These are phyloP conservation scores for Oreochromis grahami DNA, from an alignment of 2,797 vertebrate genomes.

Conservation along the genomic window DNA sequence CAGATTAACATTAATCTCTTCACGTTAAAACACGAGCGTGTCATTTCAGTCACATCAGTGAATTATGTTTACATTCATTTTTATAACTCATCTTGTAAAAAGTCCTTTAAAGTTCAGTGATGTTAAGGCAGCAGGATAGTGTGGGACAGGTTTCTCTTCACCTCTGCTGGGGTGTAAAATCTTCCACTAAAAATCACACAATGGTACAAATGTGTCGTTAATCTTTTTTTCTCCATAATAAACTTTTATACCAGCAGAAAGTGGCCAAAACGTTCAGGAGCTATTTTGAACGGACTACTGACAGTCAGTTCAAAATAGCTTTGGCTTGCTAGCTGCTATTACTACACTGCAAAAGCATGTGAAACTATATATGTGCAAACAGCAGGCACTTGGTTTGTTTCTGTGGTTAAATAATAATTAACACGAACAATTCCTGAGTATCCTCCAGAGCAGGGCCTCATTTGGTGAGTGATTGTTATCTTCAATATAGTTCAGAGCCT, in stretches of 20 bases:
- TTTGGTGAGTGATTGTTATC: not conserved
- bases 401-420: not conserved
- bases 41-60: not conserved
- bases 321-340: not conserved
- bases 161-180: not conserved
- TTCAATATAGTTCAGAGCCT: not conserved
- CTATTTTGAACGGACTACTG: not conserved
- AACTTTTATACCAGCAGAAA: not conserved
- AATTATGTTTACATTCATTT: not conserved
- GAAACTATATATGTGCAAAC: accelerated
- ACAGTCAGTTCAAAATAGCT: not conserved
- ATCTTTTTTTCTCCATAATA: not conserved
- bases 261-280: not conserved
- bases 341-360: not conserved
- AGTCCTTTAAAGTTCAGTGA: not conserved
- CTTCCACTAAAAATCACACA: not conserved
- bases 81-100: not conserved
- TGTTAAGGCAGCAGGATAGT: not conserved
- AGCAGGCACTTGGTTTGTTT: not conserved
- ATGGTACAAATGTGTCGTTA: not conserved
- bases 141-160: not conserved
- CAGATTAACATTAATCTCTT: not conserved
- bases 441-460: not conserved
- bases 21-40: accelerated
- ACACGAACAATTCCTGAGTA: not conserved